A percentile compares a stretch with the other conserved stretches of the same genome.
phyloP scores from a whole-genome alignment of 2,797 vertebrate species.

The Lerista edwardsae region DNA sequence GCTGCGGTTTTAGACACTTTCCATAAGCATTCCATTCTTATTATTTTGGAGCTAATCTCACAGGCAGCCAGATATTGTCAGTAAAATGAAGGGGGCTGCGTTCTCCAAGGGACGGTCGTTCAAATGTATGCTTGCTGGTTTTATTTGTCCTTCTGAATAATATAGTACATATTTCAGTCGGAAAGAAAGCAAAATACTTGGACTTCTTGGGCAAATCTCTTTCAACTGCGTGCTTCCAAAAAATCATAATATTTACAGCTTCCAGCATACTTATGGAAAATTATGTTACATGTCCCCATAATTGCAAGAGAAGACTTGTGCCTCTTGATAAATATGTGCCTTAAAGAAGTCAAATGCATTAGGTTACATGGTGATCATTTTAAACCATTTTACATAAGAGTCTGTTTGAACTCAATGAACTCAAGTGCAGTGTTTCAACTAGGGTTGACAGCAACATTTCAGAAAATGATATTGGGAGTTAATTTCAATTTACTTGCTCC shows the following conservation, averaged over 20 bases:
- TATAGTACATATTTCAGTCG: background rate
- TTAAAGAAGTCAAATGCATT: background rate
- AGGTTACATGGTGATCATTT: background rate
- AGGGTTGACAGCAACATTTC: no score
- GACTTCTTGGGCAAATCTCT: background rate
- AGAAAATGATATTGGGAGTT: no score
- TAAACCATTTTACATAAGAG: background rate
- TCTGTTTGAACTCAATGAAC: background rate
- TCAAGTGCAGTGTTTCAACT: background rate
- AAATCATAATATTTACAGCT: background rate
- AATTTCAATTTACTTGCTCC: no score
- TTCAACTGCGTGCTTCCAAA: background rate
- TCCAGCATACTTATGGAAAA: background rate
- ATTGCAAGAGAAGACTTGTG: background rate
- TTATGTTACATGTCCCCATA: background rate
- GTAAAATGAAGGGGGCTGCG: background rate
- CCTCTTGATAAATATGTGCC: background rate
- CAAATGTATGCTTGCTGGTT: background rate
- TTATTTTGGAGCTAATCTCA: background rate
- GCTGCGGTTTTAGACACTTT: slow-evolving; percentile 38
- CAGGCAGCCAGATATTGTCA: background rate
- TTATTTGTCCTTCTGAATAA: background rate
- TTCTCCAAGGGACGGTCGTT: background rate
- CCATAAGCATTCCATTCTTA: background rate
- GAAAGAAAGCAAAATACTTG: background rate